Percentiles rank a stretch among this genome's conserved stretches.
phyloP scores from a whole-genome alignment of 2,888 invertebrate genomes.

The Melanostoma mellinum region DNA sequence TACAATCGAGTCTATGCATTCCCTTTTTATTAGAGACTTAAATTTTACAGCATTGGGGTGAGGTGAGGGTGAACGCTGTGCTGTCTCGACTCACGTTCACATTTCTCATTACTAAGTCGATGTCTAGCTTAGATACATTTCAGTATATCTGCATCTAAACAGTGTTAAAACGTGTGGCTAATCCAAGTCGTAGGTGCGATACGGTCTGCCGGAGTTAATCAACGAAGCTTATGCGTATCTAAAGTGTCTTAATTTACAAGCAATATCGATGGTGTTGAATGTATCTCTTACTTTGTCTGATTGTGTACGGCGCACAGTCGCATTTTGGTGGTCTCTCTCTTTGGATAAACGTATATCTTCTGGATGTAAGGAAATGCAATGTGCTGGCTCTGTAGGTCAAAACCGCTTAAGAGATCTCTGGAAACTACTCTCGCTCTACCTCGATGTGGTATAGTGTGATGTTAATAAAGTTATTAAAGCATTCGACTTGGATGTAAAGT shows the following conservation, averaged over 20 bases:
- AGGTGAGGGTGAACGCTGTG: not conserved
- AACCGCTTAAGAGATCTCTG: constrained; percentile 34
- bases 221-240: constrained; percentile 63
- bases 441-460: not conserved
- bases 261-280: constrained; percentile 49
- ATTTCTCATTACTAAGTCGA: constrained; percentile 31
- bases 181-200: constrained; percentile 52
- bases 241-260: constrained; percentile 70
- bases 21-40: constrained; percentile 32
- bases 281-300: constrained; percentile 31
- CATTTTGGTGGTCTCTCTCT: constrained; percentile 25
- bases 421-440: not conserved
- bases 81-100: constrained; percentile 14
- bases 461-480: constrained; percentile 64
- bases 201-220: constrained; percentile 62
- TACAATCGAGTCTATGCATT: constrained; percentile 35
- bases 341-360: constrained; percentile 4
- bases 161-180: constrained; percentile 21
- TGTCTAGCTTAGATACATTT: constrained; percentile 15
- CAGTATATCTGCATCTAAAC: constrained; percentile 27
- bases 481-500: constrained; percentile 54
- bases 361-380: constrained; percentile 16
- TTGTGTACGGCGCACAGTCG: constrained; percentile 16
- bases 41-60: constrained; percentile 13
- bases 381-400: constrained; percentile 44